Evolutionary conservation across 2,888 invertebrate genomes (phyloP), one percentile per base, ranked within the genome.

Genomic region (Capitulum mitella): DNA sequence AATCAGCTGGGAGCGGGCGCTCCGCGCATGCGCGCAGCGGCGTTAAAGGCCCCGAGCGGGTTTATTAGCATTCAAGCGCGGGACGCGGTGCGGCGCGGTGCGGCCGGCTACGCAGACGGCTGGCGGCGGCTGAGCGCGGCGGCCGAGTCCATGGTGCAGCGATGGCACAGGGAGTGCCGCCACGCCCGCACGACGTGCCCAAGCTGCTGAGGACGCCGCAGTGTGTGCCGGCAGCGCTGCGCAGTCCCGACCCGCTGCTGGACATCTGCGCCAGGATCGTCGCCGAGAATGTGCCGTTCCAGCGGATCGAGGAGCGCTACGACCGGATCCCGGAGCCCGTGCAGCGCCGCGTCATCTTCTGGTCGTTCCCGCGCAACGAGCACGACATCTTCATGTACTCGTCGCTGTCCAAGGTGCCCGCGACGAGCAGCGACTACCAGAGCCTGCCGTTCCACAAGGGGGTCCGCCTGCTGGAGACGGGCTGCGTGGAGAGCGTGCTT

Each of bases 311-410:
- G 87, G 93, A 93, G 86, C 90, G 92, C 82, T 93, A 93, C 86
- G 92, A 92, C 86, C 90, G 93, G 84, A 93, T 94, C 86, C 94
- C 94, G 83, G 94, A 94, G 86, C 93, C 93, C 82, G 93, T 94
- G 86, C 94, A 94, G 87, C 89, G 92, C 83, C 89, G 93, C 85
- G 92, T 94, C 86, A 93, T 94, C 85, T 94, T 90, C 88, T 94
- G 93, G 93, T 93, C 93, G 82, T 94, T 94, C 88, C 94, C 94
- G 83, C 88, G 93, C 84, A 92, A 93, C 85, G 94, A 94, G 87
- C 89, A 92, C 85, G 93, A 93, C 88, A 93, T 94, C 86, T 92
- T 92, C 87, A 93, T 94, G 93, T 94, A 94, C 88, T 93, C 93
- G 83, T 93, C 93, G 83, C 89, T 93, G 87, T 88, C 90, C 84